Evolutionary conservation across 2,113 vertebrate species (phyloP).

Genomic region (Columba livia): DNA sequence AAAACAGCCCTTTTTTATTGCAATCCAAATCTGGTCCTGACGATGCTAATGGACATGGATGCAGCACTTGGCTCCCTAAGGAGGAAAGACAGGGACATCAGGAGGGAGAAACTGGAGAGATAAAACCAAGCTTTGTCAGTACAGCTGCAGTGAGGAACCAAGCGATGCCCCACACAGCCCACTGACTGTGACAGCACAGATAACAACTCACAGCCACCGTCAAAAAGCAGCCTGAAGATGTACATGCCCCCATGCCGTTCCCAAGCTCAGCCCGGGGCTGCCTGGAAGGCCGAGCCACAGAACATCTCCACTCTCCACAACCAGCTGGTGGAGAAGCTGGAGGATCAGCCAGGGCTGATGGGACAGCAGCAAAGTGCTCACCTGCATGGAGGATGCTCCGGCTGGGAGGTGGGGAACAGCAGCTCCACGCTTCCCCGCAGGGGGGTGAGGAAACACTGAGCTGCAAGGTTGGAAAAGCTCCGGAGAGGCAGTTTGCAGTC

Average conservation of each 20-base stretch:
- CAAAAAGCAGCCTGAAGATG: not conserved
- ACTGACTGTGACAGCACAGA: accelerated
- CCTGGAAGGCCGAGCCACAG: not conserved
- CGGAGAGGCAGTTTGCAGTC: not conserved
- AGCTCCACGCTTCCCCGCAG: accelerated
- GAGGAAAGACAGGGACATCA: not conserved
- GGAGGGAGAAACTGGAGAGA: not conserved
- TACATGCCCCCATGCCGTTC: accelerated
- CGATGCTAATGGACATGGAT: accelerated
- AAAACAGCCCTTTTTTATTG: not conserved
- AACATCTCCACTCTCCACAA: not conserved
- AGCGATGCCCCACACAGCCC: not conserved
- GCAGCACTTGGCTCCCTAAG: accelerated
- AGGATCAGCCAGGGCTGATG: not conserved
- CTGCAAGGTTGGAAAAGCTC: not conserved
- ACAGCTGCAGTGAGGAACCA: not conserved
- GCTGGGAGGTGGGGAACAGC: not conserved
- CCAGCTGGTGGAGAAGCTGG: not conserved
- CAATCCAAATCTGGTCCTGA: not conserved
- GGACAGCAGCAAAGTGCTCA: not conserved
- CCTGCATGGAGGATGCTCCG: accelerated
- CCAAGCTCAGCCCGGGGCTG: not conserved
- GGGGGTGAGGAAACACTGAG: not conserved
- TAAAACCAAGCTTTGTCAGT: accelerated
- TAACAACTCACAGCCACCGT: not conserved